Percentiles rank a stretch among this genome's conserved stretches.
Conservation (phyloP, 2,888 invertebrate species). For the Phengaris arion region DNA sequence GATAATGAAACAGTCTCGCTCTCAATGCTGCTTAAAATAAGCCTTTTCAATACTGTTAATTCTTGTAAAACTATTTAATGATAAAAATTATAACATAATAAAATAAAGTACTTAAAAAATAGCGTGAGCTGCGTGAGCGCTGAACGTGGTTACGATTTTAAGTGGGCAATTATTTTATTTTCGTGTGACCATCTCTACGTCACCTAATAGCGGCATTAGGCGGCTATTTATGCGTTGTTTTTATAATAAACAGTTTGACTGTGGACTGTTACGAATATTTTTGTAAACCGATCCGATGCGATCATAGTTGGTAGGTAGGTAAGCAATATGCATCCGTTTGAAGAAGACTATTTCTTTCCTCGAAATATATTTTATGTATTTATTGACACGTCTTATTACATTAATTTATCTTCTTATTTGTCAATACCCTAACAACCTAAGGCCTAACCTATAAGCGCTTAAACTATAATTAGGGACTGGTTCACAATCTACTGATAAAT, state of each 20-base stretch:
- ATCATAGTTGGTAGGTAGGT: too few species aligned
- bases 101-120: neutral
- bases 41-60: neutral
- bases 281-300: neutral
- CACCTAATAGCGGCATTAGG: slow-evolving; percentile 1
- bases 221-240: neutral
- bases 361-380: too few species aligned
- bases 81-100: neutral
- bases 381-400: too few species aligned
- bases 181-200: slow-evolving; percentile 4
- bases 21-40: neutral
- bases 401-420: too few species aligned
- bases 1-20: neutral
- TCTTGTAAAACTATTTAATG: neutral
- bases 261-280: neutral
- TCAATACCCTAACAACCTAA: too few species aligned
- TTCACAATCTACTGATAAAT: too few species aligned
- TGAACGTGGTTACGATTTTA: neutral
- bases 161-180: neutral
- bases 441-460: too few species aligned
- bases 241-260: neutral
- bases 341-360: too few species aligned
- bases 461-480: too few species aligned
- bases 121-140: slow-evolving; percentile 13
- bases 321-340: too few species aligned